Evolutionary conservation across 2,888 invertebrate genomes (phyloP).

Genomic region (Teleogryllus oceanicus): DNA sequence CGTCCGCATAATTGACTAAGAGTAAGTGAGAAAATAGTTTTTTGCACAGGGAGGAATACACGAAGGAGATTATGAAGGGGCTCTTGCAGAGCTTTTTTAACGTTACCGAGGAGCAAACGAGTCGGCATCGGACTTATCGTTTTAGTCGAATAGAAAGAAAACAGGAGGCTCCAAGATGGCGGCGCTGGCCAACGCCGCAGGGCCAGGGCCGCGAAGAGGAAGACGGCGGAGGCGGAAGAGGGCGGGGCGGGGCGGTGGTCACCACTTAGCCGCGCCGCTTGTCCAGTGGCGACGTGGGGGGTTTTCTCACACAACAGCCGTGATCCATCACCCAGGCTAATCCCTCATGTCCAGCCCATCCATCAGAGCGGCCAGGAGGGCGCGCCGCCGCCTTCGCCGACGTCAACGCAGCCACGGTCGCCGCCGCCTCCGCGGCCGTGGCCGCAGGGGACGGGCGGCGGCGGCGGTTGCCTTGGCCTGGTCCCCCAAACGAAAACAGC

Average conservation of each 20-base stretch:
- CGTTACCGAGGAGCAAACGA: too few species aligned
- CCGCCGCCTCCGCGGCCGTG: too few species aligned
- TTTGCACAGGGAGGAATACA: too few species aligned
- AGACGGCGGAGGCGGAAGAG: background rate
- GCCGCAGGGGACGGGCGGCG: background rate
- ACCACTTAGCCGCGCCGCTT: background rate
- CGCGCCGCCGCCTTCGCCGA: background rate
- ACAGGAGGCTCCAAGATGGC: background rate
- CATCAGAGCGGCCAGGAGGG: background rate
- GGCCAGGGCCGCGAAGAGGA: background rate
- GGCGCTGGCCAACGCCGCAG: background rate
- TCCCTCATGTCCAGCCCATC: conserved; percentile 18
- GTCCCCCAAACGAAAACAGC: background rate
- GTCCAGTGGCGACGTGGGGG: conserved; percentile 3
- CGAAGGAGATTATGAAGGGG: too few species aligned
- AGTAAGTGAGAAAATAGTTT: too few species aligned
- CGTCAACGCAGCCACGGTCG: too few species aligned
- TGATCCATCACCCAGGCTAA: conserved; percentile 18
- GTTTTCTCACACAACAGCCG: conserved; percentile 22
- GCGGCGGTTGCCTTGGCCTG: background rate
- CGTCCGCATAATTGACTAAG: too few species aligned
- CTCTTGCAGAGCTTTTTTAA: too few species aligned
- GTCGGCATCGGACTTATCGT: background rate
- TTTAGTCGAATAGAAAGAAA: background rate
- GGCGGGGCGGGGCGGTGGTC: background rate